Evolutionary conservation across 2,113 vertebrate species (phyloP).

Genomic region (Muntiacus reevesi): DNA sequence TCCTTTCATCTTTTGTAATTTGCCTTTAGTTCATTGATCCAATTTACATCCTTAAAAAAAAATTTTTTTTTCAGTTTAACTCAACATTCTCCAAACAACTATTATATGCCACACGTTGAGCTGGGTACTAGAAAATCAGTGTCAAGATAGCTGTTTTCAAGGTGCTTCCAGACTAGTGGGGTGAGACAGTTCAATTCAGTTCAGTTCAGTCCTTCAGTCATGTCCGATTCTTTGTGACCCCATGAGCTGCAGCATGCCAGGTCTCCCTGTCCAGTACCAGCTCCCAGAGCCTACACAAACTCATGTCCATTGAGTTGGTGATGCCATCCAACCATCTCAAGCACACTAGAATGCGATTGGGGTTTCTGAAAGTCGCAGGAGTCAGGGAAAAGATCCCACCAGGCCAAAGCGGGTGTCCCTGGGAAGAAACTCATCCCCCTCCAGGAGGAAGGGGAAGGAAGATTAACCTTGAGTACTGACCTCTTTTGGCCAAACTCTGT

Average conservation of each 20-base stretch:
- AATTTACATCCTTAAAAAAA: background rate
- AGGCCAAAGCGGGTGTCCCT: background rate
- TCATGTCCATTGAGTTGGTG: background rate
- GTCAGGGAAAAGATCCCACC: background rate
- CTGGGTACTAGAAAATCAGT: background rate
- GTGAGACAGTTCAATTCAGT: background rate
- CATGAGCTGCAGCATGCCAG: background rate
- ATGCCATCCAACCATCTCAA: background rate
- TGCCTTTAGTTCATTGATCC: background rate
- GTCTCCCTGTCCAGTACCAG: background rate
- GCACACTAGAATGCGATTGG: background rate
- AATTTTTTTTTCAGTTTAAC: background rate
- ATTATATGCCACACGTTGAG: background rate
- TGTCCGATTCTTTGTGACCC: background rate
- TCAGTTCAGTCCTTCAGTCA: background rate
- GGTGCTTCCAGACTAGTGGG: background rate
- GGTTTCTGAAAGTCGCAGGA: background rate
- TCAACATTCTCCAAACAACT: background rate
- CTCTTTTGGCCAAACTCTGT: background rate
- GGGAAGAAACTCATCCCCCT: background rate
- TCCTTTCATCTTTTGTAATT: background rate
- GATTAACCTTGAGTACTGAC: background rate
- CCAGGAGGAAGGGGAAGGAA: background rate
- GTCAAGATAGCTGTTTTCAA: background rate
- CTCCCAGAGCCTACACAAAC: background rate